Conservation (phyloP, 2,113 vertebrate species). For the Ginglymostoma cirratum region DNA sequence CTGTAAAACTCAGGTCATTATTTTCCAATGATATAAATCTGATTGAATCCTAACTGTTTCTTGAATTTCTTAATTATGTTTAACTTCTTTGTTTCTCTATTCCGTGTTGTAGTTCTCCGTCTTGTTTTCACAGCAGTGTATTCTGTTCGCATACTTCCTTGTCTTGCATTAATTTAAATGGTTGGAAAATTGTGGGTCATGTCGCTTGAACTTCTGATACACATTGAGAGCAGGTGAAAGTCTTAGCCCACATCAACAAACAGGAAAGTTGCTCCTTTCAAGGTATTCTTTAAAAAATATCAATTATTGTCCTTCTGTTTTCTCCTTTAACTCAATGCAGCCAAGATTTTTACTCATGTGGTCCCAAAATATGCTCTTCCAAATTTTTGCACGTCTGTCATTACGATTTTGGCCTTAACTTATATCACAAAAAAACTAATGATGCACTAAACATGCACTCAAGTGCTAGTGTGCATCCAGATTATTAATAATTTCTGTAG, state of each 20-base stretch:
- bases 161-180: background rate
- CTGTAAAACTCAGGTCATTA: background rate
- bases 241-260: background rate
- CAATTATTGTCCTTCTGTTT: background rate
- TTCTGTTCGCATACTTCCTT: background rate
- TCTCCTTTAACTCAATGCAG: background rate
- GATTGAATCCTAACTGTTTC: background rate
- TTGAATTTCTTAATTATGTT: background rate
- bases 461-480: background rate
- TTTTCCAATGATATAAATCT: background rate
- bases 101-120: background rate
- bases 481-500: slow-evolving; percentile 12
- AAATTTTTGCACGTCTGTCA: background rate
- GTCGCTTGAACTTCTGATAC: background rate
- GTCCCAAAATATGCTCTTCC: background rate
- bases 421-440: background rate
- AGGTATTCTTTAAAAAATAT: background rate
- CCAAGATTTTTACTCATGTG: background rate
- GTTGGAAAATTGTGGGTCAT: background rate
- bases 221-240: too few relatives aligned
- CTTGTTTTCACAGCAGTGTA: background rate
- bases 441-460: background rate
- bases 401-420: slow-evolving; percentile 1
- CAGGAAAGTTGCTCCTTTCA: background rate
- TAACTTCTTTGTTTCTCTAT: background rate